These are phyloP conservation scores for Drosophila meridionalis DNA, from an alignment of 2,888 invertebrate genomes.

Conservation along the genomic window DNA sequence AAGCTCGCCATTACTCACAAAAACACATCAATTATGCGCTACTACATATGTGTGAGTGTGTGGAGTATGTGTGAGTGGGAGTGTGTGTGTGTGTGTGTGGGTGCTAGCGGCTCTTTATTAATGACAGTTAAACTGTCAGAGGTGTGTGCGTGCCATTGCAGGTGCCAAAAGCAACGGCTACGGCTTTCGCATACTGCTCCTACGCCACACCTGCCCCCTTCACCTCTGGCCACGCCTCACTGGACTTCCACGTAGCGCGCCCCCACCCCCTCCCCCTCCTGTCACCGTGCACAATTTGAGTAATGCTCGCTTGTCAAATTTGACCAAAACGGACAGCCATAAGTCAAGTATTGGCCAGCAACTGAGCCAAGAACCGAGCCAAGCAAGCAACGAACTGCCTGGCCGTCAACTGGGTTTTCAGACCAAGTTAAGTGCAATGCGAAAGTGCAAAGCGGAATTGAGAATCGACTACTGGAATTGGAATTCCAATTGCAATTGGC, in stretches of 20 bases:
- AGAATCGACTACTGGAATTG: background rate
- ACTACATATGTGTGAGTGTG: conserved; percentile 22
- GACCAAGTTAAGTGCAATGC: conserved; percentile 14
- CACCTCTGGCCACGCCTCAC: background rate
- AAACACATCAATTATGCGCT: conserved; percentile 75
- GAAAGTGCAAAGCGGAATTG: conserved; percentile 3
- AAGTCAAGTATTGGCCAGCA: conserved; percentile 65
- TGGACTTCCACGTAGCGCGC: background rate
- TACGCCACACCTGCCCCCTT: background rate
- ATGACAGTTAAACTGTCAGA: conserved; percentile 79
- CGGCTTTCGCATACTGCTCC: conserved; percentile 20
- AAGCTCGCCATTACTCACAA: conserved; percentile 74
- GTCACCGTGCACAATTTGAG: conserved; percentile 54
- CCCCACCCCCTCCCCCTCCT: background rate
- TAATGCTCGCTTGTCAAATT: conserved; percentile 74
- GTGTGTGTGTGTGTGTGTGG: conserved; percentile 24
- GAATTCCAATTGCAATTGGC: background rate
- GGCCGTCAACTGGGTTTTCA: conserved; percentile 16
- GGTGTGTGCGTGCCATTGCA: conserved; percentile 72
- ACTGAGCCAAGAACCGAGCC: background rate
- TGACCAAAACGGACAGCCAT: conserved; percentile 63
- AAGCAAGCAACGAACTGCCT: conserved; percentile 9
- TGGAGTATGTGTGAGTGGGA: background rate
- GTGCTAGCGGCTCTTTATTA: conserved; percentile 65
- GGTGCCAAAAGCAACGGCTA: conserved; percentile 63